Evolutionary conservation across 2,113 vertebrate species (phyloP), one percentile per base, ranked within the genome.

Genomic region (Ursus arctos): DNA sequence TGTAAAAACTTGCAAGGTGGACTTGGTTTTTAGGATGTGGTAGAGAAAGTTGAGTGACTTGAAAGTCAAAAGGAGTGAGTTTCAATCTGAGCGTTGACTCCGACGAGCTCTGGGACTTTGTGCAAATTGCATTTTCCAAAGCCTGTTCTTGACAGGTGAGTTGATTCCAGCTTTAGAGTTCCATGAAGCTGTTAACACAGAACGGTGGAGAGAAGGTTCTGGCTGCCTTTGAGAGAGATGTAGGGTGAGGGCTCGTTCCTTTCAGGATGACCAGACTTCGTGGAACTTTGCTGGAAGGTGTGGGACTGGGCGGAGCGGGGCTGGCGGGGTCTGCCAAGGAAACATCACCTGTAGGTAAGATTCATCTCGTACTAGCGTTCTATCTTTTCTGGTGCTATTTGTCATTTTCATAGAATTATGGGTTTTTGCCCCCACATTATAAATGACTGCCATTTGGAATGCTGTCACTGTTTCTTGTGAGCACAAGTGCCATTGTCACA

Each of bases 391-490:
- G 47, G 6, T 80, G 31, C 33, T 86, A 19, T 90, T 61, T 76
- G 36, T 55, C 85, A 72, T 77, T 92, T 79, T 89, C 87, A 8
- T 49, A 79, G 72, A 97, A 80, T 83, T 76, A 11, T n/a, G 59
- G 4, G 4, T 31, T 51, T 43, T 13, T 51, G 63, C 36, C 53
- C 31, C 88, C 51, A 85, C 76, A 49, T 63, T 80, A 67, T 80
- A 84, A 91, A 77, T 88, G 31, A 26, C 51, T 36, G 1, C 51
- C 51, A 11, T 84, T 79, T 59, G 33, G 82, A 91, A 55, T 81
- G 71, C 63, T 92, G 51, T 88, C 61, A 51, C 43, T 26, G 2
- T 80, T 92, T 90, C 91, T 63, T 88, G 14, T 94, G 84, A 95
- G 63, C n/a, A 71, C 7, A 81, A 18, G 51, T 26, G 21, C 24